These are phyloP conservation scores for Amphipyra tragopoginis DNA, from an alignment of 2,888 invertebrate genomes.

Conservation along the genomic window DNA sequence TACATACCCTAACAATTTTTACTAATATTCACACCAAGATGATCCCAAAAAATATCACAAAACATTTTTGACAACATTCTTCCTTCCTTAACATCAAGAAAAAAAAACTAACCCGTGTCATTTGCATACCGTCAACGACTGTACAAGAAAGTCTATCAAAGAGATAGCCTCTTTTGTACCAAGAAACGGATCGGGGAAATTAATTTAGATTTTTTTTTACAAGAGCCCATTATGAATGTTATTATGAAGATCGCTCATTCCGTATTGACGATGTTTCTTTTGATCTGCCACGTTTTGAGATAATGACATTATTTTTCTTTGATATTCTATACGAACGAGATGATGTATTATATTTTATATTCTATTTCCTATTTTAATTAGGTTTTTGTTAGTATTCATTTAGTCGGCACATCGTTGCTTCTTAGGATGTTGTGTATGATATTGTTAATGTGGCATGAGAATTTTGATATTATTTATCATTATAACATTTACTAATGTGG, in stretches of 20 bases:
- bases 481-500: too few relatives aligned
- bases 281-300: slow-evolving; percentile 77
- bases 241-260: slow-evolving; percentile 64
- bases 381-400: slow-evolving; percentile 48
- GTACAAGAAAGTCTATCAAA: slow-evolving; percentile 79
- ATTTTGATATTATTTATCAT: not conserved
- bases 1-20: too few relatives aligned
- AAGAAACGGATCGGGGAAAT: slow-evolving; percentile 81
- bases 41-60: not conserved
- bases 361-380: slow-evolving; percentile 63
- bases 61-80: slow-evolving; percentile 26
- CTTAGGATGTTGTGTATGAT: slow-evolving; percentile 6
- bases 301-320: slow-evolving; percentile 85
- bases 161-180: slow-evolving; percentile 79
- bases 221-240: slow-evolving; percentile 63
- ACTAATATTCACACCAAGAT: too few relatives aligned
- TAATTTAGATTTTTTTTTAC: slow-evolving; percentile 81
- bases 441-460: slow-evolving; percentile 21
- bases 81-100: slow-evolving; percentile 24
- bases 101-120: slow-evolving; percentile 48
- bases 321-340: slow-evolving; percentile 71
- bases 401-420: slow-evolving; percentile 37
- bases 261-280: slow-evolving; percentile 80
- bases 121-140: slow-evolving; percentile 58
- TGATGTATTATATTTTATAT: slow-evolving; percentile 63